Evolutionary conservation across 2,113 vertebrate genomes (phyloP), one percentile per base, ranked within the genome.

Genomic region (Lepus americanus): DNA sequence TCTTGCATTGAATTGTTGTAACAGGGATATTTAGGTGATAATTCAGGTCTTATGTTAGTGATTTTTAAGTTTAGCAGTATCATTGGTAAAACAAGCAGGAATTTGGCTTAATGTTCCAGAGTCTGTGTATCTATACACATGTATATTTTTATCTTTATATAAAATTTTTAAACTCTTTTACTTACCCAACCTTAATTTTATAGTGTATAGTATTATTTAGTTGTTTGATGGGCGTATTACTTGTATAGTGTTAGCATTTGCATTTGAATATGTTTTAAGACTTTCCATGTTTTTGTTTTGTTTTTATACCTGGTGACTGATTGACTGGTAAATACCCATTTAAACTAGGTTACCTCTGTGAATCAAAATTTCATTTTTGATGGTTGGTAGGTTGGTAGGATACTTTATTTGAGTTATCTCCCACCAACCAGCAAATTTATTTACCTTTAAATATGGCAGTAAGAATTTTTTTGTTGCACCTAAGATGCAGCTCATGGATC

Each of bases 361-460:
- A 31, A 87, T 64, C n/a, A 87, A 59, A 72, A 95, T 89, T 89
- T 88, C 33, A 94, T 66, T 86, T 94, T 72, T 20, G 22, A 9
- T 85, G 87, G n/a, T 84, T 73, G 85, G 4, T 93, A 96, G 87
- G n/a, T 84, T 73, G 85, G 4, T 93, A 96, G 27, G 22, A 23
- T 92, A 25, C 86, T 39, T 39, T 11, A 73, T 70, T 89, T 85
- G 66, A 87, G 49, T 76, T 89, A 11, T 77, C 9, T 73, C 73
- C 7, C 72, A 81, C 9, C 12, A 74, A 29, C 1, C 55, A 86
- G 9, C 20, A 67, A 88, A 16, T 74, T 85, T 79, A 92, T 23
- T 55, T 49, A 72, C 84, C 19, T 39, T 74, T 31, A 80, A 66
- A 5, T 66, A 70, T 70, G 19, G 31, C 74, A 92, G 87, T 70